A percentile compares a stretch with the other conserved stretches of the same genome.
Conservation (phyloP, 2,888 invertebrate genomes). For the Agrotis ipsilon region DNA sequence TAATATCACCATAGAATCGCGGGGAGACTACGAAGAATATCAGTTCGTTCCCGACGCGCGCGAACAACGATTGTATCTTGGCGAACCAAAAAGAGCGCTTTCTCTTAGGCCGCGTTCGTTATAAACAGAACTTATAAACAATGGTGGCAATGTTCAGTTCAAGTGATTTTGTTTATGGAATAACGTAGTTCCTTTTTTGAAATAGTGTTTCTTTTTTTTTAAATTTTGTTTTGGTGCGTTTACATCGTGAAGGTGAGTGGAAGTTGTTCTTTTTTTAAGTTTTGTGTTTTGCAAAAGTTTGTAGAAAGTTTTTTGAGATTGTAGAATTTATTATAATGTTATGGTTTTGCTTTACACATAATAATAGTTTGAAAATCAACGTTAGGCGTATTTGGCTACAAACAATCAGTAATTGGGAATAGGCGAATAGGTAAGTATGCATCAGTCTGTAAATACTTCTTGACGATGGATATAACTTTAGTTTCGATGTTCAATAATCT, state of each 20-base stretch:
- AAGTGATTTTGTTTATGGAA: conserved; percentile 47
- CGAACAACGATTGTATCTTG: conserved; percentile 46
- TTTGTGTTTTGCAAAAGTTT: background rate
- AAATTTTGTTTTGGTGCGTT: background rate
- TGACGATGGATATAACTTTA: background rate
- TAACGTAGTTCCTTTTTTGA: conserved; percentile 10
- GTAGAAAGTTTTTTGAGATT: background rate
- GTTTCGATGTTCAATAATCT: background rate
- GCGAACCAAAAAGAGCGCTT: conserved; percentile 6
- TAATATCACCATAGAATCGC: conserved; percentile 33
- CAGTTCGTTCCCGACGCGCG: conserved; percentile 50
- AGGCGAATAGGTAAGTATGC: too few relatives aligned
- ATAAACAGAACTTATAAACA: conserved; percentile 51
- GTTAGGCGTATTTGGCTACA: background rate
- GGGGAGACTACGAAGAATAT: conserved; percentile 32
- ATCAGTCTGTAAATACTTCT: too few relatives aligned
- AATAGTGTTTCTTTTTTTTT: conserved; percentile 25
- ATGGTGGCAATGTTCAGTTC: conserved; percentile 39
- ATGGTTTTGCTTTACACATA: background rate
- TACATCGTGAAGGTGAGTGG: conserved; percentile 30
- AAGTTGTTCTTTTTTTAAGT: background rate
- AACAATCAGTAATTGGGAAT: too few relatives aligned
- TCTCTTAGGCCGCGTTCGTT: conserved; percentile 13
- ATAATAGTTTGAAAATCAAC: background rate
- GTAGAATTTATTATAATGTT: background rate